Percentiles rank a stretch among this genome's conserved stretches.
These are phyloP conservation scores for Cariama cristata DNA, from an alignment of 2,113 vertebrate species.

Conservation along the genomic window DNA sequence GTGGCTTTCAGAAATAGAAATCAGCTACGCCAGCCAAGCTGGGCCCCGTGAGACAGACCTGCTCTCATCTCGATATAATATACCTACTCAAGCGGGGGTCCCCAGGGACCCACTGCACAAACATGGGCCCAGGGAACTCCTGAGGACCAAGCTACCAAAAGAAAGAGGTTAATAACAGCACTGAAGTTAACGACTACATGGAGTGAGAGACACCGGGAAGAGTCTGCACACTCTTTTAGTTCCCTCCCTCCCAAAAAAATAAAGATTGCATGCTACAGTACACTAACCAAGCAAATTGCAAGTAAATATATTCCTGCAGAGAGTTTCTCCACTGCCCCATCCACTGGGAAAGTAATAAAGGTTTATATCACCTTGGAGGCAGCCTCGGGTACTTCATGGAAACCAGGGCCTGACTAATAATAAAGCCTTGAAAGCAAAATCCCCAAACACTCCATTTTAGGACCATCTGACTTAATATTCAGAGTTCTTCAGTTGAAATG, in stretches of 20 bases:
- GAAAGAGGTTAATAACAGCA: background rate
- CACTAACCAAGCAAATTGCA: background rate
- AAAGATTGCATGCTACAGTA: background rate
- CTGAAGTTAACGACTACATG: background rate
- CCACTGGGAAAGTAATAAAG: background rate
- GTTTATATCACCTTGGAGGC: background rate
- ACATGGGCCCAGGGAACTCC: background rate
- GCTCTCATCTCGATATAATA: background rate
- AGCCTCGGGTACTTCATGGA: background rate
- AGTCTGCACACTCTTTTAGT: background rate
- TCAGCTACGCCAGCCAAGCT: background rate
- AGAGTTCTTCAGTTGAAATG: background rate
- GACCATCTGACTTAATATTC: background rate
- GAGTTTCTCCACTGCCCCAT: background rate
- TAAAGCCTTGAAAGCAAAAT: background rate
- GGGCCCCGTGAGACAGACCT: background rate
- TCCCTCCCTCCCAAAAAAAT: background rate
- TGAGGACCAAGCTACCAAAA: background rate
- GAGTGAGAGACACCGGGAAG: background rate
- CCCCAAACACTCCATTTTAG: background rate
- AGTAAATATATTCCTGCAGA: background rate
- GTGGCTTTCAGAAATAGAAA: slow-evolving; percentile 9
- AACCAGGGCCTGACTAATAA: background rate
- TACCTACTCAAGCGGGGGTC: background rate
- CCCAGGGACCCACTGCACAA: background rate